Evolutionary conservation across 2,797 vertebrate species (phyloP).

Genomic region (Okamejei kenojei): DNA sequence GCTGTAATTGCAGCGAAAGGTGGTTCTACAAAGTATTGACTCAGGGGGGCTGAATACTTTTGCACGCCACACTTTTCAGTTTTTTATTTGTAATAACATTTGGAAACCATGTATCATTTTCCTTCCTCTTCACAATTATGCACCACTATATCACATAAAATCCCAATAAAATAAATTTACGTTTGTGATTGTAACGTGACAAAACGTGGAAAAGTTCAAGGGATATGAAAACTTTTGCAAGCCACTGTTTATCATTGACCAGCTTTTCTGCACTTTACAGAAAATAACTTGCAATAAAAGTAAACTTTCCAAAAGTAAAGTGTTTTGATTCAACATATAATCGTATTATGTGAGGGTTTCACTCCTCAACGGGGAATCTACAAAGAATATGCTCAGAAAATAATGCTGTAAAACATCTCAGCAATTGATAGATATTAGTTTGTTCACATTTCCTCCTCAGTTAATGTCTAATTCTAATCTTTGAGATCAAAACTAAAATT

Average conservation of each 20-base stretch:
- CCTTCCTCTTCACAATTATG: too few species aligned
- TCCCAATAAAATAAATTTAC: too few species aligned
- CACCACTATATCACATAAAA: too few species aligned
- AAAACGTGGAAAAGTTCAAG: too few species aligned
- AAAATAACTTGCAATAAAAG: not conserved
- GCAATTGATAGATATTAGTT: not conserved
- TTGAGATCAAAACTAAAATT: not conserved
- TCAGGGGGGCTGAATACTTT: too few species aligned
- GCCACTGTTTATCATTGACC: not conserved
- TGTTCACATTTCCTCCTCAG: not conserved
- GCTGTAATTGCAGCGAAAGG: too few species aligned
- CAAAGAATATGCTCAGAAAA: not conserved
- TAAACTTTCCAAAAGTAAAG: not conserved
- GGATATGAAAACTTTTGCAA: too few species aligned
- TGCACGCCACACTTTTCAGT: too few species aligned
- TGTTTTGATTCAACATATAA: not conserved
- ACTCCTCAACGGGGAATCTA: not conserved
- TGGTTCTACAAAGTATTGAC: too few species aligned
- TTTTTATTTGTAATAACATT: too few species aligned
- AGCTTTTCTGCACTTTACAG: not conserved
- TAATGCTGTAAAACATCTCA: not conserved
- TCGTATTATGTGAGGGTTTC: not conserved
- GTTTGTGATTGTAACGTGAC: too few species aligned
- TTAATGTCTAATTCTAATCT: not conserved
- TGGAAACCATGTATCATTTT: too few species aligned